Evolutionary conservation across 2,113 vertebrate genomes (phyloP).

Genomic region (Trinectes maculatus): DNA sequence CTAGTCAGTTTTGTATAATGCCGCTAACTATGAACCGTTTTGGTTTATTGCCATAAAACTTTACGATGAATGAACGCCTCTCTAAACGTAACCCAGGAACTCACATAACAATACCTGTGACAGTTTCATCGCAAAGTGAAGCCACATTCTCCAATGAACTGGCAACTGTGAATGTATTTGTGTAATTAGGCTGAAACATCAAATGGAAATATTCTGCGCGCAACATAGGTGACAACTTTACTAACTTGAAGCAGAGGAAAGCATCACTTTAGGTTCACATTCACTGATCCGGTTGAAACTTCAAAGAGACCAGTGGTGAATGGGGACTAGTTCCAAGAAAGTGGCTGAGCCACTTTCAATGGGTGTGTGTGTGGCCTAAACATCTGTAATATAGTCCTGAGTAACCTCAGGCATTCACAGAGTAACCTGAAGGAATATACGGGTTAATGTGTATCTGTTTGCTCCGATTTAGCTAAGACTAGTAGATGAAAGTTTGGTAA

Average conservation of each 20-base stretch:
- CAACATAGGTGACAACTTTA: neutral
- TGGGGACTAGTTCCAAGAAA: conserved; percentile 61
- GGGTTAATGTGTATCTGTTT: too few relatives aligned
- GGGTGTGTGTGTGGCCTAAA: conserved; percentile 62
- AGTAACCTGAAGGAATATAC: conserved; percentile 33
- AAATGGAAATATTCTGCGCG: neutral
- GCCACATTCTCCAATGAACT: neutral
- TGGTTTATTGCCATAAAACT: too few relatives aligned
- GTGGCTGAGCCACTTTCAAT: conserved; percentile 60
- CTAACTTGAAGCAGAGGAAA: conserved; percentile 35
- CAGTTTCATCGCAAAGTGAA: too few relatives aligned
- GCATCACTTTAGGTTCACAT: conserved; percentile 47
- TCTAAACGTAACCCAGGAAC: too few relatives aligned
- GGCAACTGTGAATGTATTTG: neutral
- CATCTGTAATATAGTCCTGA: conserved; percentile 60
- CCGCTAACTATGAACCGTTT: too few relatives aligned
- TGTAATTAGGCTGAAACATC: neutral
- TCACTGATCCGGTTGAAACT: conserved; percentile 56
- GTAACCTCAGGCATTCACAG: conserved; percentile 50
- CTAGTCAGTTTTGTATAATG: too few relatives aligned
- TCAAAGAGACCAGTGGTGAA: conserved; percentile 61
- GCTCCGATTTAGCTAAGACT: too few relatives aligned
- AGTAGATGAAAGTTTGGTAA: too few relatives aligned
- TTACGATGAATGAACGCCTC: too few relatives aligned
- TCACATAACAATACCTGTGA: too few relatives aligned